A percentile compares a stretch with the other conserved stretches of the same genome.
These are phyloP conservation scores for Istiophorus platypterus DNA, from an alignment of 2,113 vertebrate species.

Conservation along the genomic window DNA sequence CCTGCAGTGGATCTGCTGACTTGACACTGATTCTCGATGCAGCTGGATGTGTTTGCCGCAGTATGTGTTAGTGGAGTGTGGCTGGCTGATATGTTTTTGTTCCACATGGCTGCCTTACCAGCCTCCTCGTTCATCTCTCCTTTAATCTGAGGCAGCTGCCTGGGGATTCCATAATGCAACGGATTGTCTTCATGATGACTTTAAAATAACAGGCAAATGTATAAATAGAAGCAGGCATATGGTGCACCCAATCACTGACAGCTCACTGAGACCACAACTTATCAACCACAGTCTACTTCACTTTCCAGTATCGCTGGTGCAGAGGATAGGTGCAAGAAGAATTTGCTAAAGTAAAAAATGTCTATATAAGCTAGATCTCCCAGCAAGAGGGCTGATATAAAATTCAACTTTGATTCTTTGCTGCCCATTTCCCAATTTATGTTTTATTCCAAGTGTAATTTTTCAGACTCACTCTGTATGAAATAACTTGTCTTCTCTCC, in stretches of 20 bases:
- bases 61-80: slow-evolving; percentile 10
- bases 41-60: slow-evolving; percentile 62
- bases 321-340: slow-evolving; percentile 1
- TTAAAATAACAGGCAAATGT: slow-evolving; percentile 66
- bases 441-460: slow-evolving; percentile 14
- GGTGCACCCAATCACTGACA: slow-evolving; percentile 54
- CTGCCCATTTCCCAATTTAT: background rate
- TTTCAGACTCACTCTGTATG: background rate
- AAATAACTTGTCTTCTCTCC: background rate
- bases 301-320: slow-evolving; percentile 9
- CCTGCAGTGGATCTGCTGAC: slow-evolving; percentile 36
- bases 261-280: slow-evolving; percentile 50
- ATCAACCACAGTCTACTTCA: slow-evolving; percentile 47
- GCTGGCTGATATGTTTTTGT: slow-evolving; percentile 33
- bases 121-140: slow-evolving; percentile 64
- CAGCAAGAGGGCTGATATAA: background rate
- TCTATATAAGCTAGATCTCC: background rate
- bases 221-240: slow-evolving; percentile 73
- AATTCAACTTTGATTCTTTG: background rate
- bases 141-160: slow-evolving; percentile 62
- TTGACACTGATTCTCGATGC: slow-evolving; percentile 54
- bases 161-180: slow-evolving; percentile 50
- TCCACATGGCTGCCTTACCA: slow-evolving; percentile 31
- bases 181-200: slow-evolving; percentile 63
- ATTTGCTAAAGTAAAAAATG: background rate